phyloP scores from a whole-genome alignment of 1,140 invertebrate species.

The Ectropis grisescens region DNA sequence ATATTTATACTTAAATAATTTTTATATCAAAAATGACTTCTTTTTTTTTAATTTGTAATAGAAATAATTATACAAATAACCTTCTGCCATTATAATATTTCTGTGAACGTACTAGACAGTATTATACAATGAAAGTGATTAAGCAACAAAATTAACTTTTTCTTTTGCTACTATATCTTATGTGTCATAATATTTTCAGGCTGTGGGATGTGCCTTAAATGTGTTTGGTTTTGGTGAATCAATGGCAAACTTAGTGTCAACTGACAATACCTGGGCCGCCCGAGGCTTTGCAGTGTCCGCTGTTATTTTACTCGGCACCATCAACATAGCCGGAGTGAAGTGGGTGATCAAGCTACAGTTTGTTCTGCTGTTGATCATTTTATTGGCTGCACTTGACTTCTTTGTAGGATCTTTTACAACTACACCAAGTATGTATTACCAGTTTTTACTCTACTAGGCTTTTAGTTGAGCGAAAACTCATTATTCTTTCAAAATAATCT shows the following conservation, averaged over 20 bases:
- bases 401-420: constrained; percentile 89
- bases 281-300: constrained; percentile 85
- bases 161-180: too few species aligned
- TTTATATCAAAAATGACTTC: too few species aligned
- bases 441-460: too few species aligned
- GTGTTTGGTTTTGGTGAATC: constrained; percentile 97
- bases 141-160: too few species aligned
- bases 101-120: too few species aligned
- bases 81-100: too few species aligned
- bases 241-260: constrained; percentile 86
- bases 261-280: constrained; percentile 80
- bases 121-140: too few species aligned
- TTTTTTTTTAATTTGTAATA: too few species aligned
- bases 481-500: too few species aligned
- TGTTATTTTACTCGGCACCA: constrained; percentile 85
- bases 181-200: constrained; percentile 72
- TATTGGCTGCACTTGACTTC: constrained; percentile 91
- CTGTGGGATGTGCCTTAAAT: constrained; percentile 95
- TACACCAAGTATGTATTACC: constrained; percentile 71
- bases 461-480: too few species aligned
- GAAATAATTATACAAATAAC: too few species aligned
- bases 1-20: too few species aligned
- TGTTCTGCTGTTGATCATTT: constrained; percentile 83
- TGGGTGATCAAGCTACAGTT: constrained; percentile 95
- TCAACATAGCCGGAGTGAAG: constrained; percentile 93